Base-by-base conservation (phyloP, 2,113 vertebrate species). In the Aspidoscelis tigris region DNA sequence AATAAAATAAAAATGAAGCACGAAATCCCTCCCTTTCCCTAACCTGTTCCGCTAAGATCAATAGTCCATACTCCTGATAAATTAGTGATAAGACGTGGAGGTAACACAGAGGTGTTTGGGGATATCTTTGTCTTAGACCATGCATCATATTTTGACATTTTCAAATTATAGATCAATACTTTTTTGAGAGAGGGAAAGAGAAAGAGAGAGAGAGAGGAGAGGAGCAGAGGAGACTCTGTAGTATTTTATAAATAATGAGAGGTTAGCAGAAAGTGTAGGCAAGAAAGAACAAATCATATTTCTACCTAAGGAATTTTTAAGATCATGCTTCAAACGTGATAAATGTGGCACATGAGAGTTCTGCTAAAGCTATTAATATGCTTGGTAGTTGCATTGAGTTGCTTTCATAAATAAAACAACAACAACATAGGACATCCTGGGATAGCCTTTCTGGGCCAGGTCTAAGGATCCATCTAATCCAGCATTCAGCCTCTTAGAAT, bases 181-280 rank as follows among this genome's bases (percentile, higher is more conserved):
- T 84, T 69, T 87, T 87, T 39, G 85, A 39, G 53, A 33, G 12
- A 24, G 44, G 68, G 61, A 8, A 6, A 39, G 75, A 9, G 58
- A 22, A n/a, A 18, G 12, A 76, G 39, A 47, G 26, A 47, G 26
- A 82, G 69, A 8, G 55, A 58, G 55, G 20, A 55, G 73, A 7
- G 64, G 44, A 24, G 55, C 64, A 21, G 16, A 39, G 26, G 33
- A 91, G 66, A 92, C 55, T 84, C 87, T 90, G 90, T 84, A 93
- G 89, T 90, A 90, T 91, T 93, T 91, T 89, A 88, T 93, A 91
- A 95, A 92, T 93, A 89, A 93, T 89, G 90, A 91, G 58, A 73
- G 47, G 91, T 94, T 92, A 90, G 89, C 86, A 61, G 90, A 91
- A 94, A 81, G 84, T 86, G 33, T 65, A 92, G 69, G 85, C 86